A percentile compares a stretch with the other conserved stretches of the same genome.
phyloP scores from a whole-genome alignment of 2,113 vertebrate species.

The Hippocampus mohnikei region DNA sequence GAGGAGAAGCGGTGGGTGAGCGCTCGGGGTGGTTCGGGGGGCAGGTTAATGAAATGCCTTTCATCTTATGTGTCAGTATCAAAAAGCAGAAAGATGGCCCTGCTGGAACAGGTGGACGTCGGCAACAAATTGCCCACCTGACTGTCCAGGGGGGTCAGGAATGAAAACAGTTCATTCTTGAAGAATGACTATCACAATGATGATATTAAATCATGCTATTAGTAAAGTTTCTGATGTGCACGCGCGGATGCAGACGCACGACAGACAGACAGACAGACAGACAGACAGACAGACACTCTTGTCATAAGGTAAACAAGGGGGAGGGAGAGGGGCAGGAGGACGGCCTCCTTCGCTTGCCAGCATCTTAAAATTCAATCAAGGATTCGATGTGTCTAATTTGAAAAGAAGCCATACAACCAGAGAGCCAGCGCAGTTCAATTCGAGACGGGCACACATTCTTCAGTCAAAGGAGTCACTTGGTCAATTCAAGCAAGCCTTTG shows the following conservation, averaged over 20 bases:
- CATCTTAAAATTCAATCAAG: constrained; percentile 51
- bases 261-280: not conserved
- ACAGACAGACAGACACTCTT: constrained; percentile 33
- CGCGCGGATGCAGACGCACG: not conserved
- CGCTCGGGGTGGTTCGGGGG: not conserved
- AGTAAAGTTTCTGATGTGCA: not conserved
- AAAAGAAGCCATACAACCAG: constrained; percentile 34
- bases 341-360: constrained; percentile 22
- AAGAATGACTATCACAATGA: not conserved
- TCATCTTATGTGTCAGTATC: constrained; percentile 47
- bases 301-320: constrained; percentile 46
- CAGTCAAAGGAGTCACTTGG: constrained; percentile 29
- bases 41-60: constrained; percentile 60
- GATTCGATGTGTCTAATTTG: constrained; percentile 36
- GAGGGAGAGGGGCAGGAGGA: not conserved
- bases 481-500: constrained; percentile 30
- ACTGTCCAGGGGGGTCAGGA: constrained; percentile 16
- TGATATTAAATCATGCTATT: not conserved
- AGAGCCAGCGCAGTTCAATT: constrained; percentile 40
- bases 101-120: constrained; percentile 25
- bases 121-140: constrained; percentile 13
- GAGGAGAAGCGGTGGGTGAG: constrained; percentile 11
- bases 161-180: not conserved
- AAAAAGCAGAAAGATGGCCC: constrained; percentile 19
- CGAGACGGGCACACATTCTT: constrained; percentile 21